These are phyloP conservation scores for Galleria mellonella DNA, from an alignment of 1,140 invertebrate species.

Conservation along the genomic window DNA sequence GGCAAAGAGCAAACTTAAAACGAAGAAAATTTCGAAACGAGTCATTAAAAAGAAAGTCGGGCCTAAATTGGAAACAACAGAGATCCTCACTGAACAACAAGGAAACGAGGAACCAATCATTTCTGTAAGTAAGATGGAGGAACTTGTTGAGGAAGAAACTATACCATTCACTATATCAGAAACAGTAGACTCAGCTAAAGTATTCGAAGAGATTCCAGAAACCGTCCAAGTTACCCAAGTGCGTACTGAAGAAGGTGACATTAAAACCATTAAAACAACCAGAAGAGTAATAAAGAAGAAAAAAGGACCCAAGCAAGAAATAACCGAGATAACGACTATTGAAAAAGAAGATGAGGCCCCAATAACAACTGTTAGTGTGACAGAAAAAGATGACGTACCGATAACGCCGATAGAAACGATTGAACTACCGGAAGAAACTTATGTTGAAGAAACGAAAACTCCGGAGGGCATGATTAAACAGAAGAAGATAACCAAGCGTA, in stretches of 20 bases:
- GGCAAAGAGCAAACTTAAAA: slow-evolving; percentile 26
- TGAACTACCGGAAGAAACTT: slow-evolving; percentile 46
- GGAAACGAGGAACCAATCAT: slow-evolving; percentile 24
- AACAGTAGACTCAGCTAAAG: slow-evolving; percentile 16
- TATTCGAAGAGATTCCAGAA: slow-evolving; percentile 50
- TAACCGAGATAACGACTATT: slow-evolving; percentile 68
- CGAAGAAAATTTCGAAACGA: slow-evolving; percentile 32
- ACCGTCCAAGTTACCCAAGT: slow-evolving; percentile 43
- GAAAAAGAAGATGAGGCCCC: slow-evolving; percentile 67
- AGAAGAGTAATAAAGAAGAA: slow-evolving; percentile 51
- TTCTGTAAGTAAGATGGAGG: slow-evolving; percentile 23
- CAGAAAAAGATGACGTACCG: slow-evolving; percentile 29
- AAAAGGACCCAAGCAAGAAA: slow-evolving; percentile 56
- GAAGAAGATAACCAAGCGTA: slow-evolving; percentile 33
- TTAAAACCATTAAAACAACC: slow-evolving; percentile 46
- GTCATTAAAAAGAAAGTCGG: slow-evolving; percentile 36
- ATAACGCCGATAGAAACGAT: slow-evolving; percentile 10
- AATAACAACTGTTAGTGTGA: slow-evolving; percentile 35
- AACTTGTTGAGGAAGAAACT: slow-evolving; percentile 19
- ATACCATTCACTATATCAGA: slow-evolving; percentile 7
- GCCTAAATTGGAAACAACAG: slow-evolving; percentile 33
- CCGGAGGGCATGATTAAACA: slow-evolving; percentile 14
- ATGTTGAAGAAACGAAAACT: slow-evolving; percentile 20
- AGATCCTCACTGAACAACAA: slow-evolving; percentile 40
- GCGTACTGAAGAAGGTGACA: slow-evolving; percentile 41